phyloP scores from a whole-genome alignment of 1,140 invertebrate genomes.

The Vanessa tameamea region DNA sequence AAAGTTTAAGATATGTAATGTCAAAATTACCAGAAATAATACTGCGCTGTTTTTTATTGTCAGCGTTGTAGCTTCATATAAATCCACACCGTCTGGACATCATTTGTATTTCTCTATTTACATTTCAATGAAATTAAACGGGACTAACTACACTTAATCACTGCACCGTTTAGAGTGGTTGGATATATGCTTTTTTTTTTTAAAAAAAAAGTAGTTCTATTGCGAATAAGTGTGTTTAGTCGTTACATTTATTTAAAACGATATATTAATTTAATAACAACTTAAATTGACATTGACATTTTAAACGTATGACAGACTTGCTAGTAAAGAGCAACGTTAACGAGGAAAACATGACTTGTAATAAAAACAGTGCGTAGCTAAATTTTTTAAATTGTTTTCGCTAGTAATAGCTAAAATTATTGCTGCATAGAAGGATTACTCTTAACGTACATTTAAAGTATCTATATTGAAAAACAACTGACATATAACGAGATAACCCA shows the following conservation, averaged over 20 bases:
- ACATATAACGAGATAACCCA: no score
- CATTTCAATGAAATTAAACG: not conserved
- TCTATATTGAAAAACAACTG: no score
- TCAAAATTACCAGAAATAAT: conserved; percentile 23
- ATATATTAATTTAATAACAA: not conserved
- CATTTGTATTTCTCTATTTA: conserved; percentile 12
- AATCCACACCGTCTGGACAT: conserved; percentile 1
- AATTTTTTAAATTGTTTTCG: no score
- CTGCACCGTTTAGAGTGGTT: conserved; percentile 7
- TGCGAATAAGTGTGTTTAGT: conserved; percentile 22
- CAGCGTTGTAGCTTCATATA: conserved; percentile 29
- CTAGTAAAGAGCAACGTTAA: not conserved
- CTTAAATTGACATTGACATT: no score
- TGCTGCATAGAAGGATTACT: no score
- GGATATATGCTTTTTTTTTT: not conserved
- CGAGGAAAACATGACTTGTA: not conserved
- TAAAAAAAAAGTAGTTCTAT: not conserved
- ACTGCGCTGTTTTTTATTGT: conserved; percentile 39
- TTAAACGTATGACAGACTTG: no score
- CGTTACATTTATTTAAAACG: not conserved
- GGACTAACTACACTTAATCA: conserved; percentile 5
- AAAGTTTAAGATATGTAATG: not conserved
- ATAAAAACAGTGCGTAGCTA: no score
- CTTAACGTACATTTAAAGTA: no score
- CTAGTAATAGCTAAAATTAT: no score